Evolutionary conservation across 2,113 vertebrate species (phyloP).

Genomic region (Platanista minor): DNA sequence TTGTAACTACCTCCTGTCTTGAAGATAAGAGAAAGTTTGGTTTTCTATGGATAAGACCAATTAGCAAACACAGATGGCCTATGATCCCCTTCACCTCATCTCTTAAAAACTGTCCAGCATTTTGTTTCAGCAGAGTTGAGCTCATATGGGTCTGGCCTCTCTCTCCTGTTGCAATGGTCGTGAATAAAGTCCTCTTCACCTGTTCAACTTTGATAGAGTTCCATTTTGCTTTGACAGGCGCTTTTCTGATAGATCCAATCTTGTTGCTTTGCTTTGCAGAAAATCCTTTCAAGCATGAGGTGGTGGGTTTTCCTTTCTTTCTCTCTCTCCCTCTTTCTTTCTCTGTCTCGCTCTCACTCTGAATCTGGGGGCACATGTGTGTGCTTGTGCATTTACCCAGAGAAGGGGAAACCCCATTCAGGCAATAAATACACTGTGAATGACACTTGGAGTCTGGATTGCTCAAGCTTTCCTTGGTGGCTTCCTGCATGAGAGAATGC

Average conservation of each 20-base stretch:
- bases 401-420: not conserved
- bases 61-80: not conserved
- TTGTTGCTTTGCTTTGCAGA: not conserved
- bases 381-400: not conserved
- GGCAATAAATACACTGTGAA: not conserved
- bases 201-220: not conserved
- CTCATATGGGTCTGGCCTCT: not conserved
- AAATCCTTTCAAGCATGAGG: not conserved
- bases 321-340: no score
- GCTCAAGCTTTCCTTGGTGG: constrained; percentile 2
- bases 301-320: not conserved
- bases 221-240: not conserved
- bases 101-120: not conserved
- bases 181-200: not conserved
- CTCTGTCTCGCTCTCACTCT: not conserved
- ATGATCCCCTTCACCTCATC: not conserved
- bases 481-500: not conserved
- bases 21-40: not conserved
- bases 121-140: not conserved
- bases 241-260: not conserved
- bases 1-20: not conserved
- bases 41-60: not conserved
- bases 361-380: not conserved
- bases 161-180: not conserved
- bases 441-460: constrained; percentile 13